phyloP scores from a whole-genome alignment of 2,797 vertebrate genomes.

The Ctenopoma multispine region DNA sequence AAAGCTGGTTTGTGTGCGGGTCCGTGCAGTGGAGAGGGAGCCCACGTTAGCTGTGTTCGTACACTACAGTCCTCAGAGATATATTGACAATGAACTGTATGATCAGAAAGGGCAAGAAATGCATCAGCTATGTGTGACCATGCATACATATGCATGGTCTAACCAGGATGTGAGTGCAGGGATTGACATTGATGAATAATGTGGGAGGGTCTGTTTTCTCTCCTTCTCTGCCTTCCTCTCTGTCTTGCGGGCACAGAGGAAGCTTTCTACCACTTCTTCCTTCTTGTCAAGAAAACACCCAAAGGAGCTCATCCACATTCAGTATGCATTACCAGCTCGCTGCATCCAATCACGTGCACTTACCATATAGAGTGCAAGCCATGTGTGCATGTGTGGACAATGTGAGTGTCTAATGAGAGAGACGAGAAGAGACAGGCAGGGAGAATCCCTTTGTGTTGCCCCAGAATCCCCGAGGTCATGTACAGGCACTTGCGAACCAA shows the following conservation, averaged over 20 bases:
- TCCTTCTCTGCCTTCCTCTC: conserved; percentile 40
- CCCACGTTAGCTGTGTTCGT: conserved; percentile 17
- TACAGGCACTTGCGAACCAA: conserved; percentile 25
- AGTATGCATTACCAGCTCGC: conserved; percentile 66
- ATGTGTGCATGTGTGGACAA: conserved; percentile 47
- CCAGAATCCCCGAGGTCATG: conserved; percentile 64
- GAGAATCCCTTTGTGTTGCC: conserved; percentile 70
- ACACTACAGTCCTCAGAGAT: conserved; percentile 20
- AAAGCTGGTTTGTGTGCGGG: conserved; percentile 58
- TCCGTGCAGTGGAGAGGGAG: conserved; percentile 25
- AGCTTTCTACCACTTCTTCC: conserved; percentile 66
- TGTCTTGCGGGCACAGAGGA: conserved; percentile 66
- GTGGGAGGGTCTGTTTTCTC: conserved; percentile 35
- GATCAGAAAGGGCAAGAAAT: conserved; percentile 21
- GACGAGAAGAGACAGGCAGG: conserved; percentile 57
- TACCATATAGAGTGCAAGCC: conserved; percentile 57
- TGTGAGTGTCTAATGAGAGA: conserved; percentile 35
- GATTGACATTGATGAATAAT: conserved; percentile 74
- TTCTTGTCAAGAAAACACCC: conserved; percentile 48
- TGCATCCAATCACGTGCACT: conserved; percentile 74
- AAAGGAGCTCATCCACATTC: conserved; percentile 79
- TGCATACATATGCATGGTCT: conserved; percentile 14
- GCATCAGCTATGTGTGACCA: conserved; percentile 16
- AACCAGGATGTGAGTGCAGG: conserved; percentile 47
- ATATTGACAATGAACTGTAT: conserved; percentile 37